Evolutionary conservation across 2,888 invertebrate genomes (phyloP).

Genomic region (Leucania comma): DNA sequence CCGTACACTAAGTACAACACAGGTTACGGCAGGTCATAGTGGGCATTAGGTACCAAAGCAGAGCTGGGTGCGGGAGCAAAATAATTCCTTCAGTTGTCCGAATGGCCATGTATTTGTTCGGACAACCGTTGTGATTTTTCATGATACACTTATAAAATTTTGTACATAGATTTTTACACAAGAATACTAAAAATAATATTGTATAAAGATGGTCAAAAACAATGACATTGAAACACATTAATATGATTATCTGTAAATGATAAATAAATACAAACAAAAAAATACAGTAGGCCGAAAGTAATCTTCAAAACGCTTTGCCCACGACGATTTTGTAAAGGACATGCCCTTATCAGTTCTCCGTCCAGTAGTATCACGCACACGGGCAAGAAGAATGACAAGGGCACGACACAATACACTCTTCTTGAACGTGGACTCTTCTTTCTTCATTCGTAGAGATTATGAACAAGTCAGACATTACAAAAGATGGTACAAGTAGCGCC

Average conservation of each 20-base stretch:
- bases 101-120: no score
- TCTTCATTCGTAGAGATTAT: constrained; percentile 37
- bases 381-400: constrained; percentile 99
- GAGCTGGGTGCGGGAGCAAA: no score
- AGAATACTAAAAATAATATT: no score
- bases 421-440: constrained; percentile 14
- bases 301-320: constrained; percentile 34
- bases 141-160: no score
- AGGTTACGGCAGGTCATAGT: no score
- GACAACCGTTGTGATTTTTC: no score
- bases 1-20: no score
- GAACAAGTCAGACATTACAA: background rate
- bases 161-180: no score
- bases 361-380: constrained; percentile 95
- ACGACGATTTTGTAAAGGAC: constrained; percentile 50
- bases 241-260: background rate
- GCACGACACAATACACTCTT: constrained; percentile 85
- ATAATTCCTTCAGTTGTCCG: no score
- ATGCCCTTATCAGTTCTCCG: constrained; percentile 92
- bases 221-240: background rate
- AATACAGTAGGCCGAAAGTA: background rate
- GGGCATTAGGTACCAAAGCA: no score
- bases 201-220: background rate
- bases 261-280: background rate
- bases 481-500: constrained; percentile 54